Evolutionary conservation across 2,888 invertebrate genomes (phyloP), one percentile per base, ranked within the genome.

Genomic region (Tenthredo amoena): DNA sequence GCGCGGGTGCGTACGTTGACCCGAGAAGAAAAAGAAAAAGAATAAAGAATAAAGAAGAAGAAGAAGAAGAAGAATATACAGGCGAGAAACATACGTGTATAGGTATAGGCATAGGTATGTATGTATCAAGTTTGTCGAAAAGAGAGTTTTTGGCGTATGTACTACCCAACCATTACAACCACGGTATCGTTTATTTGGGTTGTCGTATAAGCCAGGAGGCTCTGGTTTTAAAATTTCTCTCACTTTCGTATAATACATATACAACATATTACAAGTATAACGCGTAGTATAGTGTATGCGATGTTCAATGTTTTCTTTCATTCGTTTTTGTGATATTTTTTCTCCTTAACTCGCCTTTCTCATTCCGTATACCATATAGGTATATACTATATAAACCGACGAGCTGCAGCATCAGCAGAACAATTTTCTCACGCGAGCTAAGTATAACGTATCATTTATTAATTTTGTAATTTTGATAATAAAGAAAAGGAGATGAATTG

Each of bases 1-100:
- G 62, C 62, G 62, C 62, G 62, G 62, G 62, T 62, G 62, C 62
- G 62, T 62, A 3, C 62, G 7, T 62, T 62, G 62, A 62, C 62
- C 62, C 62, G 21, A 62, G 21, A 62, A 62, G 26, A 62, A 62
- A 62, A 62, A 62, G 26, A 62, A 47, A 50, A 50, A 50, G 6
- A n/a, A 50, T 43, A 7, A 43, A 43, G 18, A 18, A 55, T 15
- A n/a, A n/a, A 55, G 55, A n/a, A 55, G 15, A 0, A 26, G 58
- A 21, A 62, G 58, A 21, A 21, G 9, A 62, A 10, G 26, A 62
- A 9, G 10, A 62, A 26, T 50, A 50, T 21, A 62, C 26, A 62
- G 26, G 62, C 26, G 62, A 62, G 62, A 62, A 62, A 62, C 62
- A 62, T 10, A 62, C 62, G 62, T 62, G 12, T 26, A 50, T 50